Evolutionary conservation across 2,113 vertebrate species (phyloP).

Genomic region (Chlamydotis undulata): DNA sequence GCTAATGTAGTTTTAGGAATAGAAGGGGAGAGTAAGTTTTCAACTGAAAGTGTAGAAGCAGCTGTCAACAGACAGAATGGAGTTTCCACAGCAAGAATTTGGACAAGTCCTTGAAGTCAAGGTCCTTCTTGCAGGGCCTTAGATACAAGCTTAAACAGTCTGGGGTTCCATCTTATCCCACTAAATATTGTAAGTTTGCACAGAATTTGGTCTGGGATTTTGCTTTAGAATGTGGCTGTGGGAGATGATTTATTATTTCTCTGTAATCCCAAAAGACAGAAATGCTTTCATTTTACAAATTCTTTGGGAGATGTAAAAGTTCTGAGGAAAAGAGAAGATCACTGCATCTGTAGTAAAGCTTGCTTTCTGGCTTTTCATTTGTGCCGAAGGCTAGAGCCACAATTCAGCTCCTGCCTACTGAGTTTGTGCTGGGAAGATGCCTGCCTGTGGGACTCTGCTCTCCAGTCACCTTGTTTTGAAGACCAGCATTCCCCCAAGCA

Average conservation of each 20-base stretch:
- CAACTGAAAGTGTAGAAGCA: not conserved
- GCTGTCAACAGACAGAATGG: not conserved
- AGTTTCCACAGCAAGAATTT: not conserved
- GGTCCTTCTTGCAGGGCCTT: not conserved
- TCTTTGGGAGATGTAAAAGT: not conserved
- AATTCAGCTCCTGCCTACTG: not conserved
- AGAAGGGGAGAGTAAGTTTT: not conserved
- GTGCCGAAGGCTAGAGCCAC: not conserved
- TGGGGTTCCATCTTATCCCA: not conserved
- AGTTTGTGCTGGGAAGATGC: not conserved
- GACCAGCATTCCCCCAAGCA: not conserved
- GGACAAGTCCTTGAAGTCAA: not conserved
- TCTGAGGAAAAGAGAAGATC: not conserved
- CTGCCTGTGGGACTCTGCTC: not conserved
- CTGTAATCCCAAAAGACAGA: not conserved
- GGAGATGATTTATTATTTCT: not conserved
- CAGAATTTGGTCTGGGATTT: not conserved
- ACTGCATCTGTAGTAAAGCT: not conserved
- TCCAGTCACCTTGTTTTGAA: slow-evolving; percentile 24
- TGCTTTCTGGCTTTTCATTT: not conserved
- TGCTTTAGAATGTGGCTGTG: not conserved
- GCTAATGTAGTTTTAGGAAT: not conserved
- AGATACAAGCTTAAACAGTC: not conserved
- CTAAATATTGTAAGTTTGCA: not conserved
- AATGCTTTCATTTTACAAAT: not conserved